Base-by-base conservation (phyloP, 2,113 vertebrate genomes). In the Chaetops frenatus region DNA sequence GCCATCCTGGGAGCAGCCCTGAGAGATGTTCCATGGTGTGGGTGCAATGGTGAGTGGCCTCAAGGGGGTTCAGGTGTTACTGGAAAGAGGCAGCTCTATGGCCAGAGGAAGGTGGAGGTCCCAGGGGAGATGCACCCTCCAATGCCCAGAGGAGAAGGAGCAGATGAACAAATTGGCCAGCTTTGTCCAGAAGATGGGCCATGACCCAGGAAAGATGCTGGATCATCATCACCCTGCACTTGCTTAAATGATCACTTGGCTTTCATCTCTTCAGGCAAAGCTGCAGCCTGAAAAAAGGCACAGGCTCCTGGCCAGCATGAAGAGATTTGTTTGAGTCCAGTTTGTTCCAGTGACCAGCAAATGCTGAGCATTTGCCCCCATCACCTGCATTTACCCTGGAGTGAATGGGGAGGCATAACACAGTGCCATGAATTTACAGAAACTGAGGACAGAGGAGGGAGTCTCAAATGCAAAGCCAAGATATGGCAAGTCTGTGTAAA, bases 71-170 rank as follows among this genome's bases (percentile, higher is more conserved):
- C 29, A 29, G 64, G 40, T 13, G 21, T 51, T 40, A 24, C 40
- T 7, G 31, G 17, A 0, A 0, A 0, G 3, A 58, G 83, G 44
- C n/a, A 88, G 45, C 45, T 57, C 50, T 7, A 0, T 1, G 6
- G 24, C 16, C 4, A 3, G 38, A 40, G 54, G 21, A 47, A 47
- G 51, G 35, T 6, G 7, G 29, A 57, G 20, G 7, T 25, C 10
- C 47, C 25, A 25, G 50, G 23, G 42, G 5, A 33, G 25, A 9
- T 42, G 45, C 11, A 58, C 8, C 36, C 31, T 77, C 25, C n/a
- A 18, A 0, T 15, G 3, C 35, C 56, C 42, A 42, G 29, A 53
- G 35, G 29, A 80, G 58, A 48, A 53, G 50, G 29, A 72, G 36
- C 58, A 42, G 24, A n/a, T 7, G n/a, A 21, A 25, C 17, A 64